phyloP scores from a whole-genome alignment of 2,797 vertebrate species.

The Neopelma chrysocephalum region DNA sequence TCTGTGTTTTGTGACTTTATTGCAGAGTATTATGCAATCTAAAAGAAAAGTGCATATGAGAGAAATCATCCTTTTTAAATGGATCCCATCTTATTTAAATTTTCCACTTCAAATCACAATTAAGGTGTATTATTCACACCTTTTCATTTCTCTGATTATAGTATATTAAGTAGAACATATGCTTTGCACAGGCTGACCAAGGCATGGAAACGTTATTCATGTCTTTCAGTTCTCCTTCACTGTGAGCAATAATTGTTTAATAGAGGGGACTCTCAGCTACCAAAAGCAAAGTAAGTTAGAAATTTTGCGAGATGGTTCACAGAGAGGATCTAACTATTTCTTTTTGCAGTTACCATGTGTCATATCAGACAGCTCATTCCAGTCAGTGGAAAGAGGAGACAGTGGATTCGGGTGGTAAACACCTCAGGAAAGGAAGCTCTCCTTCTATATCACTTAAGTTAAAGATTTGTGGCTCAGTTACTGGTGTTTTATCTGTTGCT shows the following conservation, averaged over 20 bases:
- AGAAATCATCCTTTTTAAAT: slow-evolving; percentile 11
- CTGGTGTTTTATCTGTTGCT: not conserved
- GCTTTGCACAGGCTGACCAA: not conserved
- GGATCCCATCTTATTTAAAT: slow-evolving; percentile 26
- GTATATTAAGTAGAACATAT: not conserved
- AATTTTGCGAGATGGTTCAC: not conserved
- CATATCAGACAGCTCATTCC: not conserved
- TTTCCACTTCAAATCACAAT: slow-evolving; percentile 46
- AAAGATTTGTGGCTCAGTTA: not conserved
- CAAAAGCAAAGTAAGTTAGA: not conserved
- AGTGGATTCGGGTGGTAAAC: not conserved
- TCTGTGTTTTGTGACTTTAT: not conserved
- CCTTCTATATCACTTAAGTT: not conserved
- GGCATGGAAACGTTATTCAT: not conserved
- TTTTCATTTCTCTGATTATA: slow-evolving; percentile 17
- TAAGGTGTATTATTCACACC: slow-evolving; percentile 26
- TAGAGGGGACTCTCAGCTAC: not conserved
- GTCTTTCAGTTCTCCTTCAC: not conserved
- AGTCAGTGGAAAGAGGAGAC: not conserved
- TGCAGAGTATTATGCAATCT: not conserved
- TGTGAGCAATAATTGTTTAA: not conserved
- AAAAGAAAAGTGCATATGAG: not conserved
- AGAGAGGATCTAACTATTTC: not conserved
- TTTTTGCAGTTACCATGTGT: not conserved
- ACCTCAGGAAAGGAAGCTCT: not conserved